Conservation (phyloP, 2,797 vertebrate species). For the Neoniphon sammara region DNA sequence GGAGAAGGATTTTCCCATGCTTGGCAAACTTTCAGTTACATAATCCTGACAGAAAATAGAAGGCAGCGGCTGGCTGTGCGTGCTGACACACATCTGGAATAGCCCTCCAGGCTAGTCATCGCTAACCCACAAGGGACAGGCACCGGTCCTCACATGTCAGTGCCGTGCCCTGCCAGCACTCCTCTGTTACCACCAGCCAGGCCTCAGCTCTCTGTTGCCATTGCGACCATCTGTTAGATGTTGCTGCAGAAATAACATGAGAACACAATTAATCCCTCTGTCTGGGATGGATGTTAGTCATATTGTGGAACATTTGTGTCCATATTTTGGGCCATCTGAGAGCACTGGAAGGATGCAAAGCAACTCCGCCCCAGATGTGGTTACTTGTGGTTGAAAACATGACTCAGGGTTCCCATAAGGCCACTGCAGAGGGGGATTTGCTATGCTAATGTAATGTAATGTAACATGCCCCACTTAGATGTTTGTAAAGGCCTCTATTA, state of each 20-base stretch:
- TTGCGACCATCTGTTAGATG: slow-evolving; percentile 8
- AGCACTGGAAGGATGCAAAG: slow-evolving; percentile 36
- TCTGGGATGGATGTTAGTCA: slow-evolving; percentile 33
- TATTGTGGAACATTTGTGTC: slow-evolving; percentile 42
- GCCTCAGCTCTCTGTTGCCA: slow-evolving; percentile 14
- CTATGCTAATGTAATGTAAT: slow-evolving; percentile 10
- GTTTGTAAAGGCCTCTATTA: not conserved
- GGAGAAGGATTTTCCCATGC: slow-evolving; percentile 5
- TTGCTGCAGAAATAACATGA: slow-evolving; percentile 8
- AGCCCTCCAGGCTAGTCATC: slow-evolving; percentile 3
- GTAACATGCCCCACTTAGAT: not conserved
- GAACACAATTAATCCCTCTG: slow-evolving; percentile 33
- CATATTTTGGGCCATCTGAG: slow-evolving; percentile 30
- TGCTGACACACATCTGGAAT: slow-evolving; percentile 46
- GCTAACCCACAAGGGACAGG: slow-evolving; percentile 21
- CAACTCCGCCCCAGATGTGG: slow-evolving; percentile 44
- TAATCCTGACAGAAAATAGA: slow-evolving; percentile 33
- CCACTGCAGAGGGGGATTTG: slow-evolving; percentile 21
- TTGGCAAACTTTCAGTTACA: slow-evolving; percentile 9
- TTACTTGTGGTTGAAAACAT: slow-evolving; percentile 44
- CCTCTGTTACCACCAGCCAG: not conserved
- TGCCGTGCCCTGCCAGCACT: not conserved
- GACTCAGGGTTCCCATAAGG: slow-evolving; percentile 48
- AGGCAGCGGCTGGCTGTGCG: not conserved
- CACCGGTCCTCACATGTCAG: slow-evolving; percentile 28